These are phyloP conservation scores for Bubo bubo DNA, from an alignment of 2,113 vertebrate genomes.

Conservation along the genomic window DNA sequence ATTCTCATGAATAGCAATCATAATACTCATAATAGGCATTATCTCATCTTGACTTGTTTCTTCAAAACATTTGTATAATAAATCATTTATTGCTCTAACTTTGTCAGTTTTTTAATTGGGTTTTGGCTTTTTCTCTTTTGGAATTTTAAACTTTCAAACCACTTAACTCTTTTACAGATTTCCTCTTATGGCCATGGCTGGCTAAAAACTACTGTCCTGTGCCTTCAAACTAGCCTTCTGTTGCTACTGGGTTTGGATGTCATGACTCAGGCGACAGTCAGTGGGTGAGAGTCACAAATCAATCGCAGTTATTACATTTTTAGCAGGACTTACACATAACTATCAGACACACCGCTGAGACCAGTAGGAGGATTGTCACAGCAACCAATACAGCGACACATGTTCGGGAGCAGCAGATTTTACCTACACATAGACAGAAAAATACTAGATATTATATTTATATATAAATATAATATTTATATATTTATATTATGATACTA, in stretches of 20 bases:
- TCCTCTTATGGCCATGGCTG: accelerated
- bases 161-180: accelerated
- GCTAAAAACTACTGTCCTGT: not conserved
- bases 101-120: not conserved
- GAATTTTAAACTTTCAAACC: not conserved
- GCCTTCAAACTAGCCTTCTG: not conserved
- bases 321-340: not conserved
- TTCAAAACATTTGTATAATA: not conserved
- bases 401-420: not conserved
- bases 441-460: not conserved
- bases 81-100: not conserved
- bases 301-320: not conserved
- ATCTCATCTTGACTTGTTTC: not conserved
- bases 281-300: not conserved
- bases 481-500: no score
- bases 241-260: not conserved
- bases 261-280: no score
- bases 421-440: not conserved
- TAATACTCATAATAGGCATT: not conserved
- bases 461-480: no score
- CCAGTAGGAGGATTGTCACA: not conserved
- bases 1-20: not conserved
- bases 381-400: not conserved
- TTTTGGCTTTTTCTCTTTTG: not conserved
- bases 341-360: not conserved